Evolutionary conservation across 2,888 invertebrate species (phyloP).

Genomic region (Thera britannica): DNA sequence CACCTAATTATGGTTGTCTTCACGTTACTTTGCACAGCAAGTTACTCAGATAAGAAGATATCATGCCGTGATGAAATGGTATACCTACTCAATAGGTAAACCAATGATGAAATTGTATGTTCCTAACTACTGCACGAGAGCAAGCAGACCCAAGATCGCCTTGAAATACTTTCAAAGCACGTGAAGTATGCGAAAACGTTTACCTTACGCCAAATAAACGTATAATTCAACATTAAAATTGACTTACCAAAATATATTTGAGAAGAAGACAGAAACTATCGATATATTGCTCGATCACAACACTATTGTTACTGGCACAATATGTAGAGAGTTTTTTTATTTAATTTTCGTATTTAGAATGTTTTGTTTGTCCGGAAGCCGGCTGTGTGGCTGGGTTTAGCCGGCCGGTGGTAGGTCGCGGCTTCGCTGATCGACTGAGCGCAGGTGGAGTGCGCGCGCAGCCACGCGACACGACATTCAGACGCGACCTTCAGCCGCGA

Average conservation of each 20-base stretch:
- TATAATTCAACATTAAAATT: slow-evolving; percentile 66
- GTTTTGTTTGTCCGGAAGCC: slow-evolving; percentile 48
- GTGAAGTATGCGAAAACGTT: slow-evolving; percentile 79
- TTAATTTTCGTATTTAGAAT: slow-evolving; percentile 40
- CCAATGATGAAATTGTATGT: slow-evolving; percentile 46
- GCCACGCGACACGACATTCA: slow-evolving; percentile 60
- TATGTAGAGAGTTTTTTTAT: slow-evolving; percentile 26
- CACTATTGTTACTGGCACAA: slow-evolving; percentile 41
- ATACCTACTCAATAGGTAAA: slow-evolving; percentile 44
- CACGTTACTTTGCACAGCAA: slow-evolving; percentile 14
- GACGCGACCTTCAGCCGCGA: slow-evolving; percentile 56
- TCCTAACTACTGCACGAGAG: slow-evolving; percentile 58
- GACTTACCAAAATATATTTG: slow-evolving; percentile 58
- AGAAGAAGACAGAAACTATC: slow-evolving; percentile 31
- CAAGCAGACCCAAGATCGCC: slow-evolving; percentile 67
- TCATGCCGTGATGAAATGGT: slow-evolving; percentile 44
- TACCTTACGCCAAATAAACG: slow-evolving; percentile 64
- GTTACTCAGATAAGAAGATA: slow-evolving; percentile 32
- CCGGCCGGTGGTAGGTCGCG: slow-evolving; percentile 67
- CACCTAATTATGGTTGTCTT: slow-evolving; percentile 20
- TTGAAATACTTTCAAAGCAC: slow-evolving; percentile 83
- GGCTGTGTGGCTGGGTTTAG: slow-evolving; percentile 43
- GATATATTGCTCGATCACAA: slow-evolving; percentile 38
- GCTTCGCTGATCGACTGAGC: slow-evolving; percentile 75
- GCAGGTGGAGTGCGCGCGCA: slow-evolving; percentile 60